These are phyloP conservation scores for Tricholauxania praeusta DNA, from an alignment of 2,888 invertebrate species.

Conservation along the genomic window DNA sequence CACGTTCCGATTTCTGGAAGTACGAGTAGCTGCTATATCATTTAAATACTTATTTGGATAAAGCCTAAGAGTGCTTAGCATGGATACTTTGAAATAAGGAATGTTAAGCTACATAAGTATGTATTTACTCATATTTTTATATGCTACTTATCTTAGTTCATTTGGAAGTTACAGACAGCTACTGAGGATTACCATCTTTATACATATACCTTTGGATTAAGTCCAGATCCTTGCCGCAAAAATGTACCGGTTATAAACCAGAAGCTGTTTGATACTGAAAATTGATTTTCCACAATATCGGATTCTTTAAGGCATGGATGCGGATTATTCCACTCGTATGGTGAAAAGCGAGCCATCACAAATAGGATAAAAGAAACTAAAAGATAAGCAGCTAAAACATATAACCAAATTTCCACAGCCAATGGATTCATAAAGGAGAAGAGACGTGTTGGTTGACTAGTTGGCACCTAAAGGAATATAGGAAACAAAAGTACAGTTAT, in stretches of 20 bases:
- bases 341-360: conserved; percentile 96
- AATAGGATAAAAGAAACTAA: conserved; percentile 94
- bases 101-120: too few species aligned
- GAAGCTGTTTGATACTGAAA: conserved; percentile 92
- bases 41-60: background rate
- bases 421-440: conserved; percentile 98
- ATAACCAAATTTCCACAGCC: conserved; percentile 96
- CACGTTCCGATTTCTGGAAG: conserved; percentile 69
- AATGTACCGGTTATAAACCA: conserved; percentile 94
- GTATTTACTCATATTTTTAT: too few species aligned
- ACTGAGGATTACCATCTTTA: too few species aligned
- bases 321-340: conserved; percentile 93
- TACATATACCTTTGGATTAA: conserved; percentile 82
- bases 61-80: background rate
- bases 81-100: background rate
- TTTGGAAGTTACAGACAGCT: too few species aligned
- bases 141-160: too few species aligned
- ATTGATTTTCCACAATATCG: conserved; percentile 93
- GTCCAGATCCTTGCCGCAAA: conserved; percentile 85
- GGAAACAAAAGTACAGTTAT: background rate
- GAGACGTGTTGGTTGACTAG: conserved; percentile 85
- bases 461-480: conserved; percentile 78
- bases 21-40: background rate
- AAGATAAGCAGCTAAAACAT: conserved; percentile 93
- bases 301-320: conserved; percentile 85